Conservation (phyloP, 2,888 invertebrate genomes). For the Tortrix viridana region DNA sequence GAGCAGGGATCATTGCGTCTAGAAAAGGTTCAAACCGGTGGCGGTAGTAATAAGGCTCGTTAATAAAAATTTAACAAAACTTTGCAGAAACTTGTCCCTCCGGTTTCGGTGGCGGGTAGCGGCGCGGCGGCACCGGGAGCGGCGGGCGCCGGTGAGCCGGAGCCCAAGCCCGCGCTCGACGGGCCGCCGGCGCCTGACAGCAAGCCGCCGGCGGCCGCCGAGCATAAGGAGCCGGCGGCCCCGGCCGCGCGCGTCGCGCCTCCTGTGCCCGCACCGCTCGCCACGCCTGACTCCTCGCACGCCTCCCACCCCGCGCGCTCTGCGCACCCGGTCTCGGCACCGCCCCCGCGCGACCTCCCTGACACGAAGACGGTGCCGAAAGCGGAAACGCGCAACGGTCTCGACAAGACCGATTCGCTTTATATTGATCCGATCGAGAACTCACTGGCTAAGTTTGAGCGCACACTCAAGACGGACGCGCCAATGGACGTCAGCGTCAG, state of each 20-base stretch:
- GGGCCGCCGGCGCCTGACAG: slow-evolving; percentile 41
- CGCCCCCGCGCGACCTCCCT: slow-evolving; percentile 51
- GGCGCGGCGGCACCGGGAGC: slow-evolving; percentile 40
- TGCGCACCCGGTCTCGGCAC: slow-evolving; percentile 46
- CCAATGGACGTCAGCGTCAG: slow-evolving; percentile 82
- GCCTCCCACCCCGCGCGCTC: background rate
- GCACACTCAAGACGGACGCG: slow-evolving; percentile 83
- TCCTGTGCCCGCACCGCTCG: slow-evolving; percentile 49
- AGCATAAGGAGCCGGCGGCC: slow-evolving; percentile 50
- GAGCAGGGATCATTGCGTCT: too few species aligned
- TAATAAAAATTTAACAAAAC: background rate
- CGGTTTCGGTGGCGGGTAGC: slow-evolving; percentile 43
- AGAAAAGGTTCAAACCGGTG: too few species aligned
- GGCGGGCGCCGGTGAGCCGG: slow-evolving; percentile 47
- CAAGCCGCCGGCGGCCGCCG: slow-evolving; percentile 51
- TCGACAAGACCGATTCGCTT: slow-evolving; percentile 75
- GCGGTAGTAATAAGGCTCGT: too few species aligned
- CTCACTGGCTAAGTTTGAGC: slow-evolving; percentile 88
- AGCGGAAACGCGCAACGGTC: slow-evolving; percentile 70
- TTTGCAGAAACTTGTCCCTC: slow-evolving; percentile 55
- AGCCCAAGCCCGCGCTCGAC: slow-evolving; percentile 41
- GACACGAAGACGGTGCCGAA: slow-evolving; percentile 60
- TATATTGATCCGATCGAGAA: slow-evolving; percentile 88
- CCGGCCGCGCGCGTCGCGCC: slow-evolving; percentile 45
- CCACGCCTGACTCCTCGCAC: slow-evolving; percentile 62